Evolutionary conservation across 1,140 invertebrate species (phyloP), one percentile per base, ranked within the genome.

Genomic region (Melipona quadrifasciata): DNA sequence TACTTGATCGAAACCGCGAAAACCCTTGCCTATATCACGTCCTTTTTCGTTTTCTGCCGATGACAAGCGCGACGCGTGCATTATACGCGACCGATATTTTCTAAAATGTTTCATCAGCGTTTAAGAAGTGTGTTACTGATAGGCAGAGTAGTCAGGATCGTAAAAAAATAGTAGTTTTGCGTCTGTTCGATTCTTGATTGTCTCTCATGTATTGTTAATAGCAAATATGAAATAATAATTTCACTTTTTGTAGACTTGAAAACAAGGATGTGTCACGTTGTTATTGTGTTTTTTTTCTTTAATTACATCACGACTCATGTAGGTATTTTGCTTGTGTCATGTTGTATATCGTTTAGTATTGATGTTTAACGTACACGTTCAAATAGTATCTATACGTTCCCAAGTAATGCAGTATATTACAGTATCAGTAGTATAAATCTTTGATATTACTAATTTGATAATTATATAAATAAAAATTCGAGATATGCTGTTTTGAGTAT

Each of bases 151-250:
- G 82, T 61, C 79, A 55, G 67, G 71, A 34, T 1, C 24, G 65
- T n/a, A 17, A 47, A 57, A 4, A 24, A 57, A 68, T 21, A n/a
- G 19, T 70, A 83, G 74, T 57, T 51, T 51, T 77, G 27, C 47
- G 21, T 83, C 31, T 65, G 65, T 78, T 51, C 21, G 4, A 24
- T 78, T 83, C 78, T 83, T 70, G 75, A 27, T 79, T 82, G 58
- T 51, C 55, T 4, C 77, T 31, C 27, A 10, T 31, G n/a, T 67
- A 16, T 6, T 10, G 21, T 19, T 8, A 47, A 24, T 14, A n/a
- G 76, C 71, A 78, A 75, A 71, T 12, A 53, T 84, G 64, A 24
- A 84, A 64, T 47, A 47, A n/a, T 55, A 5, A 27, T n/a, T 61
- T 55, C 58, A 64, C 1, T 12, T 53, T 34, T 31, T 31, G 57